These are phyloP conservation scores for Alloplasta piceator DNA, from an alignment of 2,888 invertebrate species.

Conservation along the genomic window DNA sequence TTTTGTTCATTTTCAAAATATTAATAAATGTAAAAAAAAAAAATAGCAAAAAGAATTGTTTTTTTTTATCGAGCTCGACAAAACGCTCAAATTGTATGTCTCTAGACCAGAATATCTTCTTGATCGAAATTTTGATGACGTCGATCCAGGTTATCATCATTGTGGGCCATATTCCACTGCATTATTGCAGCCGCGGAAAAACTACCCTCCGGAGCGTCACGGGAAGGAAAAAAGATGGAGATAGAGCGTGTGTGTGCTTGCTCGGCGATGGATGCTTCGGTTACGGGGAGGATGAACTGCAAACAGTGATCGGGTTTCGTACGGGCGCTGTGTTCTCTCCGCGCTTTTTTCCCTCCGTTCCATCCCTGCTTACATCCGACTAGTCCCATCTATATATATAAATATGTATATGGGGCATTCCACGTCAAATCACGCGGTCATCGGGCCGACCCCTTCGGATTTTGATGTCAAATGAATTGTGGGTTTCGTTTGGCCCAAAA, in stretches of 20 bases:
- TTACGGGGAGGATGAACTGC: slow-evolving; percentile 80
- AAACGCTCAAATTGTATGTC: too few relatives aligned
- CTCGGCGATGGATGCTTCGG: slow-evolving; percentile 77
- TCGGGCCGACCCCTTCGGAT: too few relatives aligned
- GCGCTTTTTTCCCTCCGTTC: slow-evolving; percentile 45
- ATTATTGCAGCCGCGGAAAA: slow-evolving; percentile 24
- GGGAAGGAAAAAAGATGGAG: not conserved
- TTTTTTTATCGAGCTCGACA: too few relatives aligned
- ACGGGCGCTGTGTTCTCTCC: slow-evolving; percentile 62
- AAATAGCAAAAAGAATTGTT: too few relatives aligned
- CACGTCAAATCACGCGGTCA: too few relatives aligned
- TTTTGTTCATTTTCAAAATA: too few relatives aligned
- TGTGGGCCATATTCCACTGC: not conserved
- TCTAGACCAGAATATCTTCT: too few relatives aligned
- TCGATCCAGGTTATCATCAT: too few relatives aligned
- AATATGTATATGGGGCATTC: not conserved
- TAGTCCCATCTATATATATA: not conserved
- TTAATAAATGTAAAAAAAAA: too few relatives aligned
- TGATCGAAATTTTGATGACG: too few relatives aligned
- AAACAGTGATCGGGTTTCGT: slow-evolving; percentile 82
- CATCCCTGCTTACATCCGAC: slow-evolving; percentile 32
- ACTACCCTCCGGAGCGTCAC: slow-evolving; percentile 43
- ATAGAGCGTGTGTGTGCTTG: slow-evolving; percentile 73
- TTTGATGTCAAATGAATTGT: too few relatives aligned
- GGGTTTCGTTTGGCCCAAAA: too few relatives aligned